Evolutionary conservation across 2,888 invertebrate genomes (phyloP), one percentile per base, ranked within the genome.

Genomic region (Macropis europaea): DNA sequence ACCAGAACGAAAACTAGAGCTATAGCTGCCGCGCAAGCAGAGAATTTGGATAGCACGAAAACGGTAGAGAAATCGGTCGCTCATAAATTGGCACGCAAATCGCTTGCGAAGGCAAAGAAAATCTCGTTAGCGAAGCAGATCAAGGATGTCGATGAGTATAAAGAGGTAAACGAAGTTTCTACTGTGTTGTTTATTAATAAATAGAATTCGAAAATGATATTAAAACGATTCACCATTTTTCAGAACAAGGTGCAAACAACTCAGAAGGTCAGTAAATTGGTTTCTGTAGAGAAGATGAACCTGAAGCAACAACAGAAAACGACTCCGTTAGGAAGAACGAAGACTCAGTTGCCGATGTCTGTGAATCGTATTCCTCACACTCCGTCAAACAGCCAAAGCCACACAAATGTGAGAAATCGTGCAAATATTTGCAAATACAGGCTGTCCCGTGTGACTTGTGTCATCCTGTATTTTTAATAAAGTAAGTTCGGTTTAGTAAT

Each of bases 1-100:
- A 93, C 93, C 0, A 88, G 93, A 63, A 93, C 92, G 0, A 93
- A 93, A 78, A 92, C 92, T 2, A 89, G 92, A 26, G 93, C 93
- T 0, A 90, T 92, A 90, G 91, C 91, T n/a, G 92, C 83, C 4
- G 85, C 84, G 0, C 77, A 77, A 36, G 72, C 73, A 6, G 79
- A 69, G 5, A 57, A 7, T n/a, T 52, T 53, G 19, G 53, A 64
- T 0, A 68, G 42, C 4, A 42, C 17, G 0, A 73, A 68, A 0
- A 52, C 43, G 3, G 19, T 53, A 0, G 72, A 73, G 1, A 78
- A 66, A 22, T 78, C 69, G 19, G 69, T 84, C 19, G 68, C 82
- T 11, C 87, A 88, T 32, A 85, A 85, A 76, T 60, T 87, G n/a
- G 89, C 88, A 1, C 76, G 88, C 6, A 88, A 89, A 54, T 88